Conservation (phyloP, 2,797 vertebrate species). For the Falco peregrinus region DNA sequence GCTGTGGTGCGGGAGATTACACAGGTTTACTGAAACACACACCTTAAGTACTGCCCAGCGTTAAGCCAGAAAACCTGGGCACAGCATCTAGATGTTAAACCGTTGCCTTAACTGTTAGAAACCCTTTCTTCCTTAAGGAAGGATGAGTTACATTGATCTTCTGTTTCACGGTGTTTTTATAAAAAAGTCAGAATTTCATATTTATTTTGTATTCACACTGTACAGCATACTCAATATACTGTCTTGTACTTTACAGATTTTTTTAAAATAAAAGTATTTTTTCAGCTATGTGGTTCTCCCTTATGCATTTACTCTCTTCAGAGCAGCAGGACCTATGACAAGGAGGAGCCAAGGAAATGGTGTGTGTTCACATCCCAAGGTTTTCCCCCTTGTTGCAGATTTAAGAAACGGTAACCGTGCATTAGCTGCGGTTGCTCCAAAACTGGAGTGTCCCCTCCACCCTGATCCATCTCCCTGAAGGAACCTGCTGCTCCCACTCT, state of each 20-base stretch:
- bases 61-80: neutral
- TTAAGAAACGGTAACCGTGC: fast-evolving
- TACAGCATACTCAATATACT: neutral
- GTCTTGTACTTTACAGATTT: neutral
- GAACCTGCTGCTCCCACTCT: neutral
- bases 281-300: neutral
- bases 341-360: neutral
- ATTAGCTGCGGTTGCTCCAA: neutral
- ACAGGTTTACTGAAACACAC: neutral
- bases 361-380: fast-evolving
- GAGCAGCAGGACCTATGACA: neutral
- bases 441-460: fast-evolving
- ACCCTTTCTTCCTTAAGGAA: neutral
- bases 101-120: neutral
- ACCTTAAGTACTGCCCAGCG: neutral
- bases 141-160: neutral
- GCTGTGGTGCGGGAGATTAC: neutral
- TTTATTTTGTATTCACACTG: neutral
- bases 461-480: neutral
- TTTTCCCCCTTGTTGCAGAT: neutral
- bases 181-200: neutral
- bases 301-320: neutral
- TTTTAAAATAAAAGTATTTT: neutral
- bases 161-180: neutral
- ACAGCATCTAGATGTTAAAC: neutral